Evolutionary conservation across 2,888 invertebrate genomes (phyloP).

Genomic region (Philereme transversata): DNA sequence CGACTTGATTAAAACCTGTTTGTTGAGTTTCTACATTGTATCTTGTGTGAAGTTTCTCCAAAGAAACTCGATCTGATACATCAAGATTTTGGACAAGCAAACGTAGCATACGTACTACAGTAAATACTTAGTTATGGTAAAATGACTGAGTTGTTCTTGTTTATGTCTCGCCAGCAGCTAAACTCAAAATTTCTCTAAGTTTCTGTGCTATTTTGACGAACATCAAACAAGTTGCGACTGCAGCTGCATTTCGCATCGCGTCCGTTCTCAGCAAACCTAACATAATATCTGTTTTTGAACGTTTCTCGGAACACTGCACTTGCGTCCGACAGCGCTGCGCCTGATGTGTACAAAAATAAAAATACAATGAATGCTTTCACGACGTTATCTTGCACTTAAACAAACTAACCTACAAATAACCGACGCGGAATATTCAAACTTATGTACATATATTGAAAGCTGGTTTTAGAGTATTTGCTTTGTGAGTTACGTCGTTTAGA

Average conservation of each 20-base stretch:
- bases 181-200: too few species aligned
- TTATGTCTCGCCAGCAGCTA: too few species aligned
- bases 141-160: too few species aligned
- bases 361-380: slow-evolving; percentile 76
- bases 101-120: too few species aligned
- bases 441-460: slow-evolving; percentile 41
- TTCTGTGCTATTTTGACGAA: slow-evolving; percentile 14
- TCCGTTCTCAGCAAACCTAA: slow-evolving; percentile 39
- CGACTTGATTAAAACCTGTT: slow-evolving; percentile 23
- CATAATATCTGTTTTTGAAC: slow-evolving; percentile 61
- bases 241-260: slow-evolving; percentile 58
- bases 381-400: slow-evolving; percentile 42
- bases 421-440: slow-evolving; percentile 38
- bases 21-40: slow-evolving; percentile 19
- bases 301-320: slow-evolving; percentile 73
- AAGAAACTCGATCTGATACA: slow-evolving; percentile 17
- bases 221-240: slow-evolving; percentile 28
- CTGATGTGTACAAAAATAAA: slow-evolving; percentile 67
- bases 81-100: too few species aligned
- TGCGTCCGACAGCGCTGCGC: slow-evolving; percentile 59
- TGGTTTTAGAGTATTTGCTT: slow-evolving; percentile 36
- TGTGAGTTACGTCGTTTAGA: slow-evolving; percentile 53
- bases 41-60: slow-evolving; percentile 32
- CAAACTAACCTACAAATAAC: slow-evolving; percentile 47
- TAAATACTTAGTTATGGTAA: too few species aligned